These are phyloP conservation scores for Alcedo atthis DNA, from an alignment of 2,797 vertebrate species.

Conservation along the genomic window DNA sequence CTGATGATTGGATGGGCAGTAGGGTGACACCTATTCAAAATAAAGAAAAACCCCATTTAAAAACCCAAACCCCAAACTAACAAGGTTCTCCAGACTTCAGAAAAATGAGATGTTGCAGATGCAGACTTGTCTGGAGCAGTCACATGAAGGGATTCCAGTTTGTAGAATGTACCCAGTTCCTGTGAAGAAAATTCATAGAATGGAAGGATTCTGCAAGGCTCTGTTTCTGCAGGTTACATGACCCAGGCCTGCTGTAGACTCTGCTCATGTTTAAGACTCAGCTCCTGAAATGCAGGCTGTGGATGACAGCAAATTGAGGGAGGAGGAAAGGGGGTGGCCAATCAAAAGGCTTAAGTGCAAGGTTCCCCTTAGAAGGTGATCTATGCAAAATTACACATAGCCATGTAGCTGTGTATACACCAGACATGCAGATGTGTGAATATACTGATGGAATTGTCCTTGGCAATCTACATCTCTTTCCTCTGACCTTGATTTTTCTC, in stretches of 20 bases:
- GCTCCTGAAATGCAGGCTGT: background rate
- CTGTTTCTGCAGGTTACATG: background rate
- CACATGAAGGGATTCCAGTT: background rate
- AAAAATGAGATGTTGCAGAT: background rate
- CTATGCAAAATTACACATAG: background rate
- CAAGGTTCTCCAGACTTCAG: background rate
- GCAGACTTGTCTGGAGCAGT: background rate
- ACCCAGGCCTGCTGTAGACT: background rate
- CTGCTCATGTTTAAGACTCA: background rate
- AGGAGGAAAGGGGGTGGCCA: too few species aligned
- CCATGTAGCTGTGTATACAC: too few species aligned
- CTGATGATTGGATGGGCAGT: background rate
- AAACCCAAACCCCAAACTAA: rapidly evolving
- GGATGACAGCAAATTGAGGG: background rate
- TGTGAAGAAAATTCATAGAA: background rate
- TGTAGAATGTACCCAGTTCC: background rate
- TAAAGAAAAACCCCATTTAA: background rate
- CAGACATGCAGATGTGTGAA: background rate
- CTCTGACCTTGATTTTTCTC: background rate
- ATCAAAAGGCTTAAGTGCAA: background rate
- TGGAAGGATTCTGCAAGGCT: background rate
- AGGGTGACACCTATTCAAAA: background rate
- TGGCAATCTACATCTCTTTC: background rate
- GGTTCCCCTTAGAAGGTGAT: background rate
- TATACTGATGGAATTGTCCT: background rate